Evolutionary conservation across 2,888 invertebrate genomes (phyloP).

Genomic region (Leptarthrus brevirostris): DNA sequence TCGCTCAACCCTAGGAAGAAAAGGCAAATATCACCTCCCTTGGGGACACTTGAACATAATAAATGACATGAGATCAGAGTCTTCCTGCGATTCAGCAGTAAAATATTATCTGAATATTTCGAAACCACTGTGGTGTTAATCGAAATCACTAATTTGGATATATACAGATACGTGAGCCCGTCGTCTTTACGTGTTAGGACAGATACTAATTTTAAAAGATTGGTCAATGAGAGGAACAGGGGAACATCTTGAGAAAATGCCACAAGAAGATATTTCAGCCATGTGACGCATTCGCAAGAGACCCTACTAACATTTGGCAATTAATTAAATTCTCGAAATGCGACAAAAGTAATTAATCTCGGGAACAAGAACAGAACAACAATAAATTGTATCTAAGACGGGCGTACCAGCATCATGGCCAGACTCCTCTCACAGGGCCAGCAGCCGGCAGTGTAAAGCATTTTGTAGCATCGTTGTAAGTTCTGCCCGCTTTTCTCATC

Average conservation of each 20-base stretch:
- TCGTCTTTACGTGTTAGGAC: too few relatives aligned
- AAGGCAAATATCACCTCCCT: neutral
- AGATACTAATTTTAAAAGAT: constrained; percentile 46
- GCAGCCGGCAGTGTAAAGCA: neutral
- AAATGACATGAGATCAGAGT: neutral
- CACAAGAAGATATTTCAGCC: constrained; percentile 61
- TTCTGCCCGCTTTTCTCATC: constrained; percentile 39
- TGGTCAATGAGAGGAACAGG: constrained; percentile 54
- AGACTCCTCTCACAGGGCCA: neutral
- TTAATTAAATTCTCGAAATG: constrained; percentile 53
- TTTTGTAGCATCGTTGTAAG: constrained; percentile 7
- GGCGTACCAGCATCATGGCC: neutral
- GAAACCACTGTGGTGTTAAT: neutral
- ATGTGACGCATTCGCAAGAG: constrained; percentile 61
- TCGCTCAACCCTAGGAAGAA: neutral
- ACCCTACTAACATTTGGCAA: constrained; percentile 51
- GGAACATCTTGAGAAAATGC: constrained; percentile 34
- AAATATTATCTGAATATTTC: neutral
- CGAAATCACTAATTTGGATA: neutral
- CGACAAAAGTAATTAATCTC: constrained; percentile 54
- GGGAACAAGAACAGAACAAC: constrained; percentile 51
- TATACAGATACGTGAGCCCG: neutral
- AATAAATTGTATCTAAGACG: constrained; percentile 51
- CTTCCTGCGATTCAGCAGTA: neutral
- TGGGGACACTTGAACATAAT: neutral